These are phyloP conservation scores for Parus major DNA, from an alignment of 2,113 vertebrate species.

Conservation along the genomic window DNA sequence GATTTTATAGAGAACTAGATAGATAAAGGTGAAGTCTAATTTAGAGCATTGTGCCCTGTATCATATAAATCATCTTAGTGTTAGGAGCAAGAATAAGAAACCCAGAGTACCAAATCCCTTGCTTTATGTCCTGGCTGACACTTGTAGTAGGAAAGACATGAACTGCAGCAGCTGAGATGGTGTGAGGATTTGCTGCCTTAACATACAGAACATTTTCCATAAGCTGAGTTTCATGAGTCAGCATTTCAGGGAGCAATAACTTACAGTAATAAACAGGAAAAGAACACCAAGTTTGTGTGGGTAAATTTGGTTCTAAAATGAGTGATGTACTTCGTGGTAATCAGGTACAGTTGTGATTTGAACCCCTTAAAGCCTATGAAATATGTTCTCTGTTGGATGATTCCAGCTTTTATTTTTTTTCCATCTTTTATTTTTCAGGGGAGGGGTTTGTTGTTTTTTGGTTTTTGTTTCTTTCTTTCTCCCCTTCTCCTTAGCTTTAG, in stretches of 20 bases:
- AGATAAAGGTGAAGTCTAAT: background rate
- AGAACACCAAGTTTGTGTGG: constrained; percentile 48
- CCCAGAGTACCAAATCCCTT: background rate
- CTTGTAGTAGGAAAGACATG: background rate
- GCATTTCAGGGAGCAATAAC: constrained; percentile 46
- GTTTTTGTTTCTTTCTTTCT: background rate
- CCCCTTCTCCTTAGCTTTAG: background rate
- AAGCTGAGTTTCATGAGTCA: constrained; percentile 61
- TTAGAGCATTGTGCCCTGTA: background rate
- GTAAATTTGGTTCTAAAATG: constrained; percentile 68
- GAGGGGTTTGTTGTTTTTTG: background rate
- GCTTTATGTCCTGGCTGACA: background rate
- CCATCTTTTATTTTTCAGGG: background rate
- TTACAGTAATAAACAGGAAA: constrained; percentile 55
- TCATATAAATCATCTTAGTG: background rate
- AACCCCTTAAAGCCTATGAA: constrained; percentile 42
- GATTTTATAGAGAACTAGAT: background rate
- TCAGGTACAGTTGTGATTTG: constrained; percentile 56
- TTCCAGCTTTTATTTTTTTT: background rate
- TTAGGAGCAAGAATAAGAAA: constrained; percentile 5
- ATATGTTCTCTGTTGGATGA: constrained; percentile 4
- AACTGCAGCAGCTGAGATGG: background rate
- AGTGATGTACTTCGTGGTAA: constrained; percentile 47
- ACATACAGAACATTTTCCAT: constrained; percentile 25
- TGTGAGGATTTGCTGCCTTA: constrained; percentile 51